A percentile compares a stretch with the other conserved stretches of the same genome.
Evolutionary conservation across 2,113 vertebrate species (phyloP).

Genomic region (Penelope pileata): DNA sequence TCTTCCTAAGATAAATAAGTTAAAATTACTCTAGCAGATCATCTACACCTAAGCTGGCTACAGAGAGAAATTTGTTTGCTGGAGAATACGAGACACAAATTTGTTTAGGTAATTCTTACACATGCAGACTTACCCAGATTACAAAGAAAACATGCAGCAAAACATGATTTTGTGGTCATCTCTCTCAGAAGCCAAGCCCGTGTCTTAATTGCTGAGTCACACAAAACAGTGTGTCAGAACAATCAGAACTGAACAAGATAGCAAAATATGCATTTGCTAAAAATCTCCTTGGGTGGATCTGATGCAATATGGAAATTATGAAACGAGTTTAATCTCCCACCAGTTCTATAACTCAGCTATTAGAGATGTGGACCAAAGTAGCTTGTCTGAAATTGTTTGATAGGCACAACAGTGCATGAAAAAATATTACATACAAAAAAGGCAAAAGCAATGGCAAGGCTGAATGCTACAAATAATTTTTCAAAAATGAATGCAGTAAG

Average conservation of each 20-base stretch:
- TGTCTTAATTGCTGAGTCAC: background rate
- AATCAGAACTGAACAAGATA: background rate
- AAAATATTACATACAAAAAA: background rate
- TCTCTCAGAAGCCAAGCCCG: background rate
- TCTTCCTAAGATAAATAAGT: background rate
- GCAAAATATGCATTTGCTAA: background rate
- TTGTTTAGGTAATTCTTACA: background rate
- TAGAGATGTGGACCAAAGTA: background rate
- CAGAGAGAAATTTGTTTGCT: background rate
- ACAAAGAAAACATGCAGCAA: background rate
- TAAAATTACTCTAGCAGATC: background rate
- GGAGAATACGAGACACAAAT: background rate
- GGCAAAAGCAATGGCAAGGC: background rate
- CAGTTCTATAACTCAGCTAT: background rate
- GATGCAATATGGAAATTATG: background rate
- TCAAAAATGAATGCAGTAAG: background rate
- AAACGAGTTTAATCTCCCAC: background rate
- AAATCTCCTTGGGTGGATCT: background rate
- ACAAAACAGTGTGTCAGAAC: background rate
- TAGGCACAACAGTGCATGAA: background rate
- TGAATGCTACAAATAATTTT: background rate
- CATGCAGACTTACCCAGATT: background rate
- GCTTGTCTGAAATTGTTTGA: background rate
- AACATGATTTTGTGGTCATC: background rate
- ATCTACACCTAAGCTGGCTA: background rate